Evolutionary conservation across 2,113 vertebrate species (phyloP).

Genomic region (Phrynocephalus versicolor): DNA sequence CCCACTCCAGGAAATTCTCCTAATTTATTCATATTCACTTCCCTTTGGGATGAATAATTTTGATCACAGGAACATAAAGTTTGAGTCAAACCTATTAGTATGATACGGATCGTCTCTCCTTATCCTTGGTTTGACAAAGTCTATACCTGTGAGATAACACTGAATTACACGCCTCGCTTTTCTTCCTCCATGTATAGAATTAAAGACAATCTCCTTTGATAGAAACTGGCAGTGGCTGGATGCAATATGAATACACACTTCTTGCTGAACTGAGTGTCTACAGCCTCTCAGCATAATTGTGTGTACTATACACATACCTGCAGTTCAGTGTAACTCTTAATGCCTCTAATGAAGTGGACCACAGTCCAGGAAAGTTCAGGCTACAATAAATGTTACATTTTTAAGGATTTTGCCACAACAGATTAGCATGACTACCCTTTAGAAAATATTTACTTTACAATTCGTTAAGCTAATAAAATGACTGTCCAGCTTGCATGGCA

Average conservation of each 20-base stretch:
- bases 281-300: neutral
- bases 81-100: neutral
- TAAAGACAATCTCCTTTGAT: slow-evolving; percentile 4
- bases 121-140: neutral
- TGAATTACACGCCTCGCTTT: neutral
- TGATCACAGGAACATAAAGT: neutral
- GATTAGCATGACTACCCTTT: neutral
- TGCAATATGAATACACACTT: neutral
- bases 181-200: neutral
- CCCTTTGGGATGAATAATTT: neutral
- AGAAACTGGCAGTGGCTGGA: neutral
- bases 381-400: neutral
- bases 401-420: neutral
- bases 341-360: neutral
- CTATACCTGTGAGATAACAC: neutral
- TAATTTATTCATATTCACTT: neutral
- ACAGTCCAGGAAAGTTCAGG: neutral
- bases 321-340: too few species aligned
- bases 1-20: neutral
- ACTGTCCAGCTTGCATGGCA: neutral
- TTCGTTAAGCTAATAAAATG: neutral
- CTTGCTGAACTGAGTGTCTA: neutral
- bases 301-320: too few species aligned
- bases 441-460: neutral
- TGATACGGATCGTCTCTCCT: neutral